Base-by-base conservation (phyloP, 2,888 invertebrate species). In the Ormyrus pomaceus region DNA sequence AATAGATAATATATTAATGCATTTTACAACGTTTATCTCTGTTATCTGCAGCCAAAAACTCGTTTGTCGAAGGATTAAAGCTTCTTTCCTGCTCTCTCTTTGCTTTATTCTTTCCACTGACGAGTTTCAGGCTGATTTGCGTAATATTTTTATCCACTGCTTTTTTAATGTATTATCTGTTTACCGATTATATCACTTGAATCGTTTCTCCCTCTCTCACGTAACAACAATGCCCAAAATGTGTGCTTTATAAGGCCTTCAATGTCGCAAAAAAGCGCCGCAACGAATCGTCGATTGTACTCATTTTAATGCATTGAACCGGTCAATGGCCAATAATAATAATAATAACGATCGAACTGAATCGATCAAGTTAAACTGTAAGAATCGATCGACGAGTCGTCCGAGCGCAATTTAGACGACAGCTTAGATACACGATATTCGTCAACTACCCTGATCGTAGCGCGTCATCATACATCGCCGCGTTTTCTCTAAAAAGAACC, bases 211-310 rank as follows among this genome's bases (percentile, higher is more conserved):
- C 64, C 59, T 78, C 66, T 81, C 78, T 86, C 82, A 86, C 86
- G 87, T 89, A 90, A 89, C 88, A 89, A 89, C 89, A 90, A 90
- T 90, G 90, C 90, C 90, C 90, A 89, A 88, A 34, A 87, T 88
- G 89, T 89, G 86, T 89, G 88, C 86, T 88, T 73, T 58, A 89
- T 90, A 90, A 90, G 89, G 90, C 90, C 90, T 87, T 88, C 73
- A 58, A 59, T 70, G 73, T 55, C 73, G 68, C 70, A 51, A 69
- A 74, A 69, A 9, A 13, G 51, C 58, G 53, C 50, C 62, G 11
- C 55, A 46, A 58, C n/a, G 19, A 69, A 77, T 77, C 58, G 34
- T 46, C 74, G 68, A 2, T 68, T 55, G 55, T n/a, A 62, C 11
- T 58, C 13, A 11, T 76, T 4, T 77, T 65, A 65, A 46, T 58